A percentile compares a stretch with the other conserved stretches of the same genome.
phyloP scores from a whole-genome alignment of 2,113 vertebrate species.

The Dipodomys ordii region DNA sequence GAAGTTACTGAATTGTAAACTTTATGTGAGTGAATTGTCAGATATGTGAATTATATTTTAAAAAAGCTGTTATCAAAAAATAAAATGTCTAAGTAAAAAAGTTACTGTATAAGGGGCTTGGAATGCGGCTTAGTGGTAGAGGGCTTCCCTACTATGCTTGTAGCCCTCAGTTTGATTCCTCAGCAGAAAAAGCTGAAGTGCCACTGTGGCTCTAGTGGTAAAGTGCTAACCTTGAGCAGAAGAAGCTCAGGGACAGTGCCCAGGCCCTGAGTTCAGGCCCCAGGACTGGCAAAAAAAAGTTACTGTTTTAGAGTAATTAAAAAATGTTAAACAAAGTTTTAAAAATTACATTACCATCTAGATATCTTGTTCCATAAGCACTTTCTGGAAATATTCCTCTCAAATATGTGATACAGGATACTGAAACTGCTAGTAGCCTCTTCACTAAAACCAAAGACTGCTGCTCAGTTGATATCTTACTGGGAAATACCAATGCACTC shows the following conservation, averaged over 20 bases:
- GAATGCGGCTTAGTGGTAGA: too few species aligned
- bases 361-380: conserved; percentile 95
- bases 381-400: conserved; percentile 96
- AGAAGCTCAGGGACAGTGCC: too few species aligned
- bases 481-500: conserved; percentile 90
- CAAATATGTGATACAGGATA: conserved; percentile 97
- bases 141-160: too few species aligned
- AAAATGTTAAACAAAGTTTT: background rate
- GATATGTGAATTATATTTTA: background rate
- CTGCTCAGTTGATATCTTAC: conserved; percentile 90
- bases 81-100: conserved; percentile 57
- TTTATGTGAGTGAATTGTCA: conserved; percentile 42
- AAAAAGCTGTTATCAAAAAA: conserved; percentile 47
- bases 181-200: too few species aligned
- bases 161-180: too few species aligned
- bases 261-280: too few species aligned
- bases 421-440: conserved; percentile 94
- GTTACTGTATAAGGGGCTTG: conserved; percentile 67
- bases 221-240: too few species aligned
- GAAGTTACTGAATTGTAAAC: background rate
- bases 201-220: too few species aligned
- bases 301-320: conserved; percentile 81
- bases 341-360: conserved; percentile 90
- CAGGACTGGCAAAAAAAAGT: background rate
- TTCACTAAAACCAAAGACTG: conserved; percentile 95